Base-by-base conservation (phyloP, 1,140 invertebrate genomes). In the Hesperophylax magnus region DNA sequence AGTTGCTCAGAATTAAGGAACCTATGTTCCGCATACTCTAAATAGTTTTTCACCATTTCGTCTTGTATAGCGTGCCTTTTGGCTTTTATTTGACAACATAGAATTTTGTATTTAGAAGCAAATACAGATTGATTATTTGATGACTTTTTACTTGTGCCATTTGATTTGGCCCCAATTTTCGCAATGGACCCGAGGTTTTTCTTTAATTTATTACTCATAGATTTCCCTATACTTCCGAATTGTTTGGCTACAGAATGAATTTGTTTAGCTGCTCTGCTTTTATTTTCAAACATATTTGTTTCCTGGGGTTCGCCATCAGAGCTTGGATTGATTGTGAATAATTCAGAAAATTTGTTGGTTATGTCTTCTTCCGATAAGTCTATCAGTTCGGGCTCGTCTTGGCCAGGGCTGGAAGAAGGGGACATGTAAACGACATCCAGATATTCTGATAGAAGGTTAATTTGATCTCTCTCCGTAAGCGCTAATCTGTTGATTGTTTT, bases 41-140 rank as follows among this genome's bases (percentile, higher is more conserved):
- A 88, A 87, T 97, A 98, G 88, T 97, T 97, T 77, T 94, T 92
- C 31, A 97, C 92, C 95, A 98, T 96, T 81, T 95, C 92, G 84
- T 96, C 94, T 65, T 96, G 95, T 78, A 94, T 95, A 3, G 94
- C 92, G 81, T 95, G 94, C 27, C 93, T 88, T 63, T 93, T 94
- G 5, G 93, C 93, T 86, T 94, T 91, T 17, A 97, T 86, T n/a
- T 88, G 85, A 39, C 88, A 89, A 53, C 89, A 90, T 31, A 90
- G 77, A 61, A 90, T 86, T 22, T 88, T 88, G 53, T 86, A 86
- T 8, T 87, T 87, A 0, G 86, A 85, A 82, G 86, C 86, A 34
- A 82, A 84, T 24, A 86, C 84, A 20, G 85, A 77, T 15, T 88
- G 88, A 34, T 89, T 91, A 39, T 75, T 60, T 11, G 88, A 87